Base-by-base conservation (phyloP, 1,140 invertebrate genomes). In the Delia radicum region DNA sequence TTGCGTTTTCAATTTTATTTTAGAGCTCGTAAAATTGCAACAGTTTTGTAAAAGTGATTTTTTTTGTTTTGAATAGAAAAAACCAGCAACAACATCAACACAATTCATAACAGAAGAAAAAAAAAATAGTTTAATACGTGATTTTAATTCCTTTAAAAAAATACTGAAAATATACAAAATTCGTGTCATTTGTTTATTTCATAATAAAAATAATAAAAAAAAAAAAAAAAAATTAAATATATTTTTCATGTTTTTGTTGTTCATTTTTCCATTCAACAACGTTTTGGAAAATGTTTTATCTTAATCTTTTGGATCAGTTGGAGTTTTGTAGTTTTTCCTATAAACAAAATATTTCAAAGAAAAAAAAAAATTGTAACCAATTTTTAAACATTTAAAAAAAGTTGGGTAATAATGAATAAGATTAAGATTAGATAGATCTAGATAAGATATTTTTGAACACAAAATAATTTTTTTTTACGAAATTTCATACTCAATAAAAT, bases 141-240 rank as follows among this genome's bases (percentile, higher is more conserved):
- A 65, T 65, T 65, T 65, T 65, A 65, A 65, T 65, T 65, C 62
- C 62, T 65, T 65, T 15, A 65, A 29, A 65, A 65, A 29, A 65
- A 29, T n/a, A n/a, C n/a, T n/a, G n/a, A n/a, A n/a, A 4, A 55
- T 27, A 26, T 27, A 26, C n/a, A 65, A 27, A 65, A 65, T 29
- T 65, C 62, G 62, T 65, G 62, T 65, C 62, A 65, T 65, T 65
- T 65, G 62, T 65, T 65, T 65, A 65, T 65, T 65, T 65, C 62
- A 65, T 29, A 65, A 65, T 29, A 5, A 65, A 24, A 15, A 27
- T 27, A 29, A 28, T 4, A 65, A n/a, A n/a, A 29, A 65, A 24
- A 65, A 65, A 65, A n/a, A 65, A 24, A 26, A 27, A 26, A 65
- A 26, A 65, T 24, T 27, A 63, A 37, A 65, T 28, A n/a, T n/a